A percentile compares a stretch with the other conserved stretches of the same genome.
These are phyloP conservation scores for Aegotheles bennettii DNA, from an alignment of 2,113 vertebrate genomes.

Conservation along the genomic window DNA sequence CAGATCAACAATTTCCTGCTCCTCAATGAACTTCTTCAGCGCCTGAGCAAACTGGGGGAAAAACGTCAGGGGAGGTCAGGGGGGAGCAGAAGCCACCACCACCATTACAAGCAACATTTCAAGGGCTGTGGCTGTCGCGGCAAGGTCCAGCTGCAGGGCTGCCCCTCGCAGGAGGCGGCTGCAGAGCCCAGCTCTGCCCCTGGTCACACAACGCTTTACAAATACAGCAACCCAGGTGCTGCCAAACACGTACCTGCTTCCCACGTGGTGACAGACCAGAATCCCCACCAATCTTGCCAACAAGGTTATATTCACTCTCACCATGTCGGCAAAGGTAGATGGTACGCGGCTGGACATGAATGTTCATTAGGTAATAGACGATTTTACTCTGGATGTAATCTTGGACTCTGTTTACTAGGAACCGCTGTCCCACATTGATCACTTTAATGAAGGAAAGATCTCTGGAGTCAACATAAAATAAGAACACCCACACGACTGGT, in stretches of 20 bases:
- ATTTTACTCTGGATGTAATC: constrained; percentile 99
- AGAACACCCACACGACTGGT: background rate
- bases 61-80: background rate
- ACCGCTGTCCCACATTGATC: constrained; percentile 94
- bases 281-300: constrained; percentile 91
- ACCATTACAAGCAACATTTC: background rate
- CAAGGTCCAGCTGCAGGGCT: background rate
- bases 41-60: constrained; percentile 80
- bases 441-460: constrained; percentile 96
- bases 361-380: constrained; percentile 99
- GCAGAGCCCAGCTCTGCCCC: background rate
- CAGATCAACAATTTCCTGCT: constrained; percentile 87
- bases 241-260: constrained; percentile 79
- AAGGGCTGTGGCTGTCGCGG: background rate
- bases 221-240: background rate
- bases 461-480: constrained; percentile 66
- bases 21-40: constrained; percentile 83
- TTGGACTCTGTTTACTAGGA: constrained; percentile 92
- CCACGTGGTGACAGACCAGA: constrained; percentile 84
- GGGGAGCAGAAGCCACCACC: background rate
- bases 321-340: constrained; percentile 97
- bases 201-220: background rate
- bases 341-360: constrained; percentile 92
- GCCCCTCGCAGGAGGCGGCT: background rate
- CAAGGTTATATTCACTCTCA: constrained; percentile 88